Conservation (phyloP, 2,797 vertebrate species). For the Eremophila alpestris region DNA sequence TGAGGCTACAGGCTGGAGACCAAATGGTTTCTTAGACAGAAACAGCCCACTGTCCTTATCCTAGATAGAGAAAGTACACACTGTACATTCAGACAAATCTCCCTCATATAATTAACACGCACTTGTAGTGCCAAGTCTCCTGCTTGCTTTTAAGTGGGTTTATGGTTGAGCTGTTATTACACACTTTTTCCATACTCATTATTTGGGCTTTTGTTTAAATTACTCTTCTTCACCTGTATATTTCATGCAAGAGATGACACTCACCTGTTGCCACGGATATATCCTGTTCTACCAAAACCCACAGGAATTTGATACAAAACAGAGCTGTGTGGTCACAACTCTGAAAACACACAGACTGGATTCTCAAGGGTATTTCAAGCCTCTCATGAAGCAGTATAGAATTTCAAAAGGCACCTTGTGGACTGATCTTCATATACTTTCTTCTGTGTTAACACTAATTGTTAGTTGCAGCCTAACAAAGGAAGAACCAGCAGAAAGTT, state of each 20-base stretch:
- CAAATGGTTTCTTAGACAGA: not conserved
- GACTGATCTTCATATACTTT: not conserved
- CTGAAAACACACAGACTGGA: not conserved
- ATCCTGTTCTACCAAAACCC: not conserved
- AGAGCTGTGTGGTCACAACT: not conserved
- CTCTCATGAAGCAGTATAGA: not conserved
- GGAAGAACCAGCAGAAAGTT: not conserved
- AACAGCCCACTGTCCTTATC: not conserved
- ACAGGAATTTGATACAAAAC: not conserved
- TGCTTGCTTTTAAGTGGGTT: not conserved
- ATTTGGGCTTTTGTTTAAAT: conserved; percentile 1
- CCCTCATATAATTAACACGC: not conserved
- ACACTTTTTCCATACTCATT: not conserved
- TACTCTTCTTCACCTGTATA: not conserved
- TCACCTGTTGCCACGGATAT: not conserved
- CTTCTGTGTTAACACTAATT: not conserved
- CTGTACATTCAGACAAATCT: not conserved
- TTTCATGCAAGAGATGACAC: not conserved
- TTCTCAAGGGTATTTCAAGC: not conserved
- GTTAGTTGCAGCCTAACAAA: not conserved
- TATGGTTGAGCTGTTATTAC: not conserved
- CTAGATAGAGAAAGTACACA: not conserved
- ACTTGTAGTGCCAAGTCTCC: not conserved
- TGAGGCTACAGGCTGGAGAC: not conserved
- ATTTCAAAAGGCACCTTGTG: not conserved